These are phyloP conservation scores for Drosophila truncata DNA, from an alignment of 1,140 invertebrate genomes.

Conservation along the genomic window DNA sequence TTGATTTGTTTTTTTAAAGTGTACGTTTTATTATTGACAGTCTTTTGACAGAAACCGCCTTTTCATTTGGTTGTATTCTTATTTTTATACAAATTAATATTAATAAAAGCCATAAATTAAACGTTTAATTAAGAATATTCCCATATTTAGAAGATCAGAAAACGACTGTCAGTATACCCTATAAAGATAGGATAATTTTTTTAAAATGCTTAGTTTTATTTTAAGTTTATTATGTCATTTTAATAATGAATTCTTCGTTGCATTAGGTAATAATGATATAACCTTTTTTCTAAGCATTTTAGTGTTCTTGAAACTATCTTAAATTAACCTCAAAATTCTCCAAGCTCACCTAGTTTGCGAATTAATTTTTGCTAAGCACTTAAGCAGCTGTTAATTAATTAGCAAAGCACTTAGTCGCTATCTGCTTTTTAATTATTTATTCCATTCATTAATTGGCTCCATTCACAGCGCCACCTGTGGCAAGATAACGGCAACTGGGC, in stretches of 20 bases:
- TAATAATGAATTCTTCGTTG: too few species aligned
- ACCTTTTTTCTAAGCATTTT: background rate
- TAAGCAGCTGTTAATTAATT: background rate
- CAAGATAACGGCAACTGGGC: background rate
- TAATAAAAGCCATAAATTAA: constrained; percentile 25
- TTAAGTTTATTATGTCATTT: too few species aligned
- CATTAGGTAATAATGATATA: too few species aligned
- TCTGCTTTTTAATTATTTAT: background rate
- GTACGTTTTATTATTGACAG: background rate
- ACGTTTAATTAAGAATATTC: constrained; percentile 3
- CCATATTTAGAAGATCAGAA: background rate
- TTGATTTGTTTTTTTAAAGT: constrained; percentile 1
- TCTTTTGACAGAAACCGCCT: constrained; percentile 14
- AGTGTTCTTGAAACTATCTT: background rate
- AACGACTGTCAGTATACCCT: background rate
- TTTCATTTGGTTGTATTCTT: constrained; percentile 8
- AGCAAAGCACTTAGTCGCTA: background rate
- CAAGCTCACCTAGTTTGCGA: background rate
- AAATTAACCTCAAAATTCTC: background rate
- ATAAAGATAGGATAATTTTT: background rate
- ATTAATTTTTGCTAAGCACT: background rate
- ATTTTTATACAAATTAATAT: constrained; percentile 41
- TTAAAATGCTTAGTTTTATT: background rate
- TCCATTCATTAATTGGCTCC: constrained; percentile 31
- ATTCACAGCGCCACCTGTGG: constrained; percentile 26